Evolutionary conservation across 2,113 vertebrate species (phyloP).

Genomic region (Ellobius talpinus): DNA sequence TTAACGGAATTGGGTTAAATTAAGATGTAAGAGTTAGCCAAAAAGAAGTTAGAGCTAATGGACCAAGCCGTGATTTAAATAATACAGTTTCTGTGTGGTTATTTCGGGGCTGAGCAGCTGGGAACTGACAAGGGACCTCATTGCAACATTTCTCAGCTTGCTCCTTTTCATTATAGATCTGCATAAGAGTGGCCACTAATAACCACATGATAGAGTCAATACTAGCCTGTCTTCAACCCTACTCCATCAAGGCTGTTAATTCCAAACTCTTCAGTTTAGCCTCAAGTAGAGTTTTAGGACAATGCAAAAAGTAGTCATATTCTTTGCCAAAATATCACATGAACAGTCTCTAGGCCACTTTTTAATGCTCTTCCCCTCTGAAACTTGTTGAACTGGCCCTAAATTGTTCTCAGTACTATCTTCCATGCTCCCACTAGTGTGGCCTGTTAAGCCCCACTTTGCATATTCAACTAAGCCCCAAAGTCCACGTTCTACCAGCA

Average conservation of each 20-base stretch:
- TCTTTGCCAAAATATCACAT: neutral
- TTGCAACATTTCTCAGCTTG: neutral
- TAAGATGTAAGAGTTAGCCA: too few relatives aligned
- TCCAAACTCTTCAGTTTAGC: neutral
- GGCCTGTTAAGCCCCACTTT: neutral
- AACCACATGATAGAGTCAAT: neutral
- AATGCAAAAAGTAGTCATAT: neutral
- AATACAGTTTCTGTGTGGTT: too few relatives aligned
- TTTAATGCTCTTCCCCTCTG: neutral
- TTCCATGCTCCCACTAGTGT: neutral
- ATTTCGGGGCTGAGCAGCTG: too few relatives aligned
- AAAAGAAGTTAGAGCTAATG: too few relatives aligned
- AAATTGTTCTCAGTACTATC: neutral
- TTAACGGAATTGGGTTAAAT: too few relatives aligned
- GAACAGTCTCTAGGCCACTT: neutral
- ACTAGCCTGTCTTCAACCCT: neutral
- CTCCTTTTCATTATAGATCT: neutral
- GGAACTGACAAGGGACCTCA: accelerated
- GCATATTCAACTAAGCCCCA: neutral
- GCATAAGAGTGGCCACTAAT: neutral
- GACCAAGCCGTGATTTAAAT: too few relatives aligned
- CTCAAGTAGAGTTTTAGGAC: neutral
- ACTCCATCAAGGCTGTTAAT: neutral
- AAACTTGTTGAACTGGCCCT: neutral
- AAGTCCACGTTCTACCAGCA: neutral